A percentile compares a stretch with the other conserved stretches of the same genome.
These are phyloP conservation scores for Perognathus longimembris DNA, from an alignment of 2,113 vertebrate genomes.

Conservation along the genomic window DNA sequence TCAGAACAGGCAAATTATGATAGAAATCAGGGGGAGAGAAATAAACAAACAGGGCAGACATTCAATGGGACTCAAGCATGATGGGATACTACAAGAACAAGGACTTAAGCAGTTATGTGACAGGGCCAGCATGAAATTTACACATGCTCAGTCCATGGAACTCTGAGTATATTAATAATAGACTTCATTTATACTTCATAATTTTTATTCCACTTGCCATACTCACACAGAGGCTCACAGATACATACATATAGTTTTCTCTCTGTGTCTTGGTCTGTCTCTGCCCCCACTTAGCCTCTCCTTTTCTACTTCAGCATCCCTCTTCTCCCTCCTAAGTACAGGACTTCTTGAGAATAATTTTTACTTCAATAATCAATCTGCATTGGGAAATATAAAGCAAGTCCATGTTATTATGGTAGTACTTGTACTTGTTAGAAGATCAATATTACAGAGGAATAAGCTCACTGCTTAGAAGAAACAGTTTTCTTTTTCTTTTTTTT, in stretches of 20 bases:
- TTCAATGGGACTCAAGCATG: not conserved
- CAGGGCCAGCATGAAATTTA: not conserved
- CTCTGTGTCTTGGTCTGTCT: not conserved
- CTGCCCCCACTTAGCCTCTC: too few relatives aligned
- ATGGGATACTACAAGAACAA: not conserved
- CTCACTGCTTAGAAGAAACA: not conserved
- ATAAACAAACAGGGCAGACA: not conserved
- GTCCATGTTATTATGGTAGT: not conserved
- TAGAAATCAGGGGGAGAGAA: not conserved
- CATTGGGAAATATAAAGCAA: not conserved
- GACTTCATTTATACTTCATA: not conserved
- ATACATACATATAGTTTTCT: not conserved
- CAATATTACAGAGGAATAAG: not conserved
- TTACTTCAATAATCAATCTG: constrained; percentile 31
- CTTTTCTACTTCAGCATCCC: too few relatives aligned
- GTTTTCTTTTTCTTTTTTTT: not conserved
- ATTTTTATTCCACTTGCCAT: not conserved
- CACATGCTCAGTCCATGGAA: not conserved
- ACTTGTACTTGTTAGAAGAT: constrained; percentile 8
- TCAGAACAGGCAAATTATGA: not conserved
- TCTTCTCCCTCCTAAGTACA: not conserved
- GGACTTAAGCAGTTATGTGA: not conserved
- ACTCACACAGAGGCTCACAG: not conserved
- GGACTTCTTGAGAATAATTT: not conserved
- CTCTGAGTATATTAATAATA: not conserved